Conservation (phyloP, 2,113 vertebrate species). For the Tetrax tetrax region DNA sequence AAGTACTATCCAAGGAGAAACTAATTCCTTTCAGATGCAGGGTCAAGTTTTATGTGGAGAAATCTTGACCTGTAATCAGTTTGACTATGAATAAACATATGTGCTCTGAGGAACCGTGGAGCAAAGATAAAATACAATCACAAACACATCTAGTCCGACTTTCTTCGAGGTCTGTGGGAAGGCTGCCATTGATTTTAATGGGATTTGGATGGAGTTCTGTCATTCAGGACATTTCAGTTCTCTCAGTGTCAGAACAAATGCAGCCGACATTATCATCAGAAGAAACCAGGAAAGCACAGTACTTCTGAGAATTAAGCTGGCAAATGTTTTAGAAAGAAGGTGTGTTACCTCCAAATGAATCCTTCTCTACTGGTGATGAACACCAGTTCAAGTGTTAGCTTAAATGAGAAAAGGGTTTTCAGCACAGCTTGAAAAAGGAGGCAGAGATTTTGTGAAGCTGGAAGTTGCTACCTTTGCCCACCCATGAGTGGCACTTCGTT, state of each 20-base stretch:
- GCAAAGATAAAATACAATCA: not conserved
- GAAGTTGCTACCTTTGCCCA: not conserved
- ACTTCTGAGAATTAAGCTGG: slow-evolving; percentile 23
- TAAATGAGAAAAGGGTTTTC: not conserved
- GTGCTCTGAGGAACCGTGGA: not conserved
- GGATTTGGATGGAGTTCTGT: slow-evolving; percentile 12
- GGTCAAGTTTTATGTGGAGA: slow-evolving; percentile 20
- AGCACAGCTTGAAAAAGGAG: not conserved
- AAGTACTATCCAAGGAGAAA: slow-evolving; percentile 31
- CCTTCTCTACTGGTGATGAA: not conserved
- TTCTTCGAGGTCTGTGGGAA: slow-evolving; percentile 2
- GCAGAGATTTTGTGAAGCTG: not conserved
- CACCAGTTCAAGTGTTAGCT: not conserved
- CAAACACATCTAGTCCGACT: not conserved
- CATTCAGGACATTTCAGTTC: not conserved
- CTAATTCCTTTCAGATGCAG: slow-evolving; percentile 8
- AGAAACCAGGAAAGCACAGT: not conserved
- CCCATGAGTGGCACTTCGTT: not conserved
- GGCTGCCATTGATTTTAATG: not conserved
- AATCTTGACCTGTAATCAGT: slow-evolving; percentile 21
- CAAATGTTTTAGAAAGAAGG: not conserved
- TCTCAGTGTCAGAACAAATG: not conserved
- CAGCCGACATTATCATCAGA: not conserved
- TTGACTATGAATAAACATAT: slow-evolving; percentile 36
- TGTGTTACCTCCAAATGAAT: not conserved